Conservation (phyloP, 2,888 invertebrate species). For the Hydraecia micacea region DNA sequence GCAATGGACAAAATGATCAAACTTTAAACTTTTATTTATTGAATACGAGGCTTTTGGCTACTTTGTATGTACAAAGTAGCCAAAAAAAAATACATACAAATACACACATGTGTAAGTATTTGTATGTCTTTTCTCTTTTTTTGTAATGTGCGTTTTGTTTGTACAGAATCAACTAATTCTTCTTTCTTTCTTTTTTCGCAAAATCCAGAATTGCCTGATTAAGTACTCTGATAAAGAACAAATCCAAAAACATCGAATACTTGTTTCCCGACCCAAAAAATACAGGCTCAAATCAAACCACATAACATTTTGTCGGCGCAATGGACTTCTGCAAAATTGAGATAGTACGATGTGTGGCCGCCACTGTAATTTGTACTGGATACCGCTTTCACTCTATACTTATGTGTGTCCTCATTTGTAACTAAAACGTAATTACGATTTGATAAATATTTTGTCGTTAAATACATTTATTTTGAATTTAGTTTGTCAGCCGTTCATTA, state of each 20-base stretch:
- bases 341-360: constrained; percentile 24
- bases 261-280: constrained; percentile 2
- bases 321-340: constrained; percentile 30
- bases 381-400: constrained; percentile 17
- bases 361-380: constrained; percentile 44
- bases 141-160: not conserved
- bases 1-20: not conserved
- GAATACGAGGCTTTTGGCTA: not conserved
- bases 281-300: constrained; percentile 7
- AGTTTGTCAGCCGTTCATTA: constrained; percentile 4
- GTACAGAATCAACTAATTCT: too few relatives aligned
- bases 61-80: too few relatives aligned
- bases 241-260: not conserved
- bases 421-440: constrained; percentile 26
- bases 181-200: not conserved
- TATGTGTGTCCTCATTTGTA: constrained; percentile 35
- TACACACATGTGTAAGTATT: too few relatives aligned
- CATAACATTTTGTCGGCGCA: constrained; percentile 28
- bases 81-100: too few relatives aligned
- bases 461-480: constrained; percentile 14
- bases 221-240: not conserved
- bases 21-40: not conserved
- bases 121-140: not conserved
- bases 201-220: not conserved
- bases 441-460: constrained; percentile 13